Evolutionary conservation across 2,888 invertebrate species (phyloP), one percentile per base, ranked within the genome.

Genomic region (Drosophila eohydei): DNA sequence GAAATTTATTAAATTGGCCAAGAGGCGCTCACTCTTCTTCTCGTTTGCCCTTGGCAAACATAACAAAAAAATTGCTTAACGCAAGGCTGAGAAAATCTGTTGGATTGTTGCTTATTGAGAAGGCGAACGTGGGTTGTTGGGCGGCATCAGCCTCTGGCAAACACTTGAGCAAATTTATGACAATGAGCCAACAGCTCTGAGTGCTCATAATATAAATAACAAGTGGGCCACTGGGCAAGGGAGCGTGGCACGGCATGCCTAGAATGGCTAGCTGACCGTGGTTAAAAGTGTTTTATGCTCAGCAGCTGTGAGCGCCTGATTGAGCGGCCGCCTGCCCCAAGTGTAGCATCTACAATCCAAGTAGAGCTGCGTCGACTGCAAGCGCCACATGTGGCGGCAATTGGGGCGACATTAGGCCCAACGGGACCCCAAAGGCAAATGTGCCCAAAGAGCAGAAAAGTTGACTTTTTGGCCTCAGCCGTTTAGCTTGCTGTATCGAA

Each of bases 391-490:
- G 83, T 83, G 88, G 72, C 83, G 52, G 87, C 91, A 88, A 90
- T 90, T 90, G 91, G 80, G 84, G 91, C 81, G 83, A 83, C 90
- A 91, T 88, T 91, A 88, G 89, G 79, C 91, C 91, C 90, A 80
- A 73, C 76, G 86, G 91, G 83, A 71, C 65, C 73, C 66, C 67
- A 50, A 60, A 71, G 62, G 44, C 60, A 62, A 74, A 78, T 83
- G 71, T 68, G 67, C 77, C 21, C 21, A 21, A 73, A 74, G 71
- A 64, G 60, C 68, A 55, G 66, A 59, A 68, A 68, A 63, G 68
- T 80, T 78, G 76, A 78, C 80, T 89, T 82, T 71, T 60, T 71
- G 80, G 71, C 77, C 75, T 74, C 65, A 67, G 56, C 55, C 71
- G 70, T 74, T 68, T 63, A 59, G 52, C 71, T 55, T 44, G 66